phyloP scores from a whole-genome alignment of 2,113 vertebrate genomes.

The human region GRCh38 chr12:19654501-19655000 shows the following conservation, averaged over 20 bases:
- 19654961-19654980: background rate
- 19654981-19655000: background rate
- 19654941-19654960: conserved; percentile 35
- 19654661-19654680: background rate
- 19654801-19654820: background rate
- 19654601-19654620: conserved; percentile 37
- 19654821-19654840: background rate
- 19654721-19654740: background rate
- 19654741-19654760: background rate
- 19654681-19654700: conserved; percentile 15
- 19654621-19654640: background rate
- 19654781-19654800: background rate
- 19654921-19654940: background rate
- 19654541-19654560: background rate
- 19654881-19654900: background rate
- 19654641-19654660: conserved; percentile 34
- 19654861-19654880: background rate
- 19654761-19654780: background rate
- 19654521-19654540: background rate
- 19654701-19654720: background rate
- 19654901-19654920: background rate
- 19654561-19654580: conserved; percentile 26
- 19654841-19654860: background rate
- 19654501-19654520: background rate
- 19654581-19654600: background rate